Conservation (phyloP, 2,797 vertebrate species). For the Myiotriccus ornatus region DNA sequence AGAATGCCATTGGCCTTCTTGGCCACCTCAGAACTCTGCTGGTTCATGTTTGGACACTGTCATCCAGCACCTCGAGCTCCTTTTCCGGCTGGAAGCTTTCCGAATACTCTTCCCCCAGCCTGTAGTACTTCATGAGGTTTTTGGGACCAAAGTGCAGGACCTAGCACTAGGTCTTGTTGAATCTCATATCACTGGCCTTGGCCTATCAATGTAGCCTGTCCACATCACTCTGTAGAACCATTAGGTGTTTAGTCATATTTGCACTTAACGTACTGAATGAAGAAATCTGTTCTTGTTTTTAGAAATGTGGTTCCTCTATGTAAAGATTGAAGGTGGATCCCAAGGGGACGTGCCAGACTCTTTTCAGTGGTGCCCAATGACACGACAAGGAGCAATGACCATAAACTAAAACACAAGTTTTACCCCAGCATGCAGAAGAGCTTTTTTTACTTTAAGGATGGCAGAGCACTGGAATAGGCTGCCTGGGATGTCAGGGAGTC, state of each 20-base stretch:
- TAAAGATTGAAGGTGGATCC: neutral
- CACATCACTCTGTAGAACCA: neutral
- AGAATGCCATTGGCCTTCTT: neutral
- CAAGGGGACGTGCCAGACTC: neutral
- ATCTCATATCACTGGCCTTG: neutral
- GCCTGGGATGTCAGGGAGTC: too few species aligned
- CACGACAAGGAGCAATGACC: neutral
- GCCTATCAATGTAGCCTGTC: accelerated
- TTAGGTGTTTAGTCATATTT: neutral
- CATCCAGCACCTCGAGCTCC: accelerated
- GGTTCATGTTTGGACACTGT: accelerated
- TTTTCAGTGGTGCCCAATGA: too few species aligned
- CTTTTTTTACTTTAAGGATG: neutral
- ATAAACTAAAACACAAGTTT: neutral
- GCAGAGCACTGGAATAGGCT: neutral
- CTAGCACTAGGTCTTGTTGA: accelerated
- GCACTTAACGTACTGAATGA: neutral
- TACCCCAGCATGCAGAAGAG: neutral
- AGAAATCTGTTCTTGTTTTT: neutral
- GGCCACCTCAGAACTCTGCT: accelerated
- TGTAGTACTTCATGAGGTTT: neutral
- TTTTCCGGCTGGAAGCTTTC: accelerated
- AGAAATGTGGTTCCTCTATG: neutral
- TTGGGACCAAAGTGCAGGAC: neutral
- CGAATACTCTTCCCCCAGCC: neutral